phyloP scores from a whole-genome alignment of 1,140 invertebrate genomes.

The Ceratitis capitata region DNA sequence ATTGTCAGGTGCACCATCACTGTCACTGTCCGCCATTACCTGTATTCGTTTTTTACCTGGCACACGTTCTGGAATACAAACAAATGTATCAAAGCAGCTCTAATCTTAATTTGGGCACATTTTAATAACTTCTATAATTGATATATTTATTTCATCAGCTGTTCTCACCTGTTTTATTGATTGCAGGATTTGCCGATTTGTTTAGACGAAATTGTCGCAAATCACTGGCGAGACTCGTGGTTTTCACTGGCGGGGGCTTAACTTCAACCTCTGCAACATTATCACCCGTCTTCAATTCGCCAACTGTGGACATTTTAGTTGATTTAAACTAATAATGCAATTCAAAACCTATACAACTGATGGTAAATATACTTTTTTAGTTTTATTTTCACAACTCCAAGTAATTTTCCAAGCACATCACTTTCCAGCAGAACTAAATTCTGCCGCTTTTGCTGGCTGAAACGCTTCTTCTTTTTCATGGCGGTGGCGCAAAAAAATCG shows the following conservation, averaged over 20 bases:
- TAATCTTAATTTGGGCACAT: too few relatives aligned
- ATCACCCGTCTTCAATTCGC: neutral
- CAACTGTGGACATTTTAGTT: conserved; percentile 20
- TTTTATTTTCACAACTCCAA: conserved; percentile 35
- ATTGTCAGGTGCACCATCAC: conserved; percentile 51
- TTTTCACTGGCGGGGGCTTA: conserved; percentile 43
- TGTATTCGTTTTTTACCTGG: conserved; percentile 62
- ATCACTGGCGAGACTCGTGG: conserved; percentile 52
- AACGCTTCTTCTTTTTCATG: neutral
- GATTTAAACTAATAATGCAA: neutral
- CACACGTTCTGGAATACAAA: conserved; percentile 52
- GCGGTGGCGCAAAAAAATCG: neutral
- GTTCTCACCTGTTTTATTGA: conserved; percentile 54
- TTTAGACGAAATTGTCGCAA: conserved; percentile 63
- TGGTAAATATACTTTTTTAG: conserved; percentile 21
- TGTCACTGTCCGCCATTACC: conserved; percentile 61
- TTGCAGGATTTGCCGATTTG: conserved; percentile 48
- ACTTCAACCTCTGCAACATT: neutral
- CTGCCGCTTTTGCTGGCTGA: neutral
- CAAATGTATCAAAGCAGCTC: neutral
- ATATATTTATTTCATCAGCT: too few relatives aligned
- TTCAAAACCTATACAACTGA: conserved; percentile 3
- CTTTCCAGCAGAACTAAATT: conserved; percentile 23
- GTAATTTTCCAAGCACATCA: conserved; percentile 22
- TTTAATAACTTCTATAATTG: too few relatives aligned